Evolutionary conservation across 2,113 vertebrate genomes (phyloP).

Genomic region (Lepisosteus osseus): DNA sequence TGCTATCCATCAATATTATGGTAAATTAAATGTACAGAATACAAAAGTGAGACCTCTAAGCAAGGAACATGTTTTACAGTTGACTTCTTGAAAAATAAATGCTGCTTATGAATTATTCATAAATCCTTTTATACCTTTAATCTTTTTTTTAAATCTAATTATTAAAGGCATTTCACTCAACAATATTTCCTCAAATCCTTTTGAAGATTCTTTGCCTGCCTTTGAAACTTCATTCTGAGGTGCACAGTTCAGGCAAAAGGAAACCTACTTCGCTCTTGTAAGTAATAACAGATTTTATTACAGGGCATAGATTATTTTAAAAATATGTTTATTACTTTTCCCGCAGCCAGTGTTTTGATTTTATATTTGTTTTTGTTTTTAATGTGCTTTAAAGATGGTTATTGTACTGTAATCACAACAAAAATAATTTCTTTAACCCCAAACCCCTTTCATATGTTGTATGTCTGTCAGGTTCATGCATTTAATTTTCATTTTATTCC

Average conservation of each 20-base stretch:
- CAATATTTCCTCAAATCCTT: conserved; percentile 42
- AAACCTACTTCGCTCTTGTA: conserved; percentile 16
- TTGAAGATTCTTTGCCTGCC: conserved; percentile 23
- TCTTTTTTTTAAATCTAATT: conserved; percentile 54
- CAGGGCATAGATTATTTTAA: conserved; percentile 18
- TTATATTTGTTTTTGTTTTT: too few relatives aligned
- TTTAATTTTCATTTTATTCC: too few relatives aligned
- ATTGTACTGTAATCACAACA: too few relatives aligned
- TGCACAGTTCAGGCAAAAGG: background rate
- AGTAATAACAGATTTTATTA: conserved; percentile 34
- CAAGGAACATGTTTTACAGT: conserved; percentile 72
- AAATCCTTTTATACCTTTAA: conserved; percentile 52
- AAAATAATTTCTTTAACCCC: too few relatives aligned
- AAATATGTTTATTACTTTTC: too few relatives aligned
- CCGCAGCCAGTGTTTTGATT: too few relatives aligned
- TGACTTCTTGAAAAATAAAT: conserved; percentile 69
- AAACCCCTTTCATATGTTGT: too few relatives aligned
- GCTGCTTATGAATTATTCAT: conserved; percentile 77
- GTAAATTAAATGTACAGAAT: conserved; percentile 76
- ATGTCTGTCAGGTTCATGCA: too few relatives aligned
- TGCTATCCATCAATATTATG: conserved; percentile 82
- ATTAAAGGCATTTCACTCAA: conserved; percentile 43
- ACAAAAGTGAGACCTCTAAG: conserved; percentile 54
- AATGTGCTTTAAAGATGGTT: too few relatives aligned
- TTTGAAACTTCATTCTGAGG: conserved; percentile 30